These are phyloP conservation scores for Apis mellifera DNA, from an alignment of 1,140 invertebrate species.

Conservation along the genomic window Amel_HAv3.1 CM009934.2:2865001-2865500, in stretches of 20 bases:
- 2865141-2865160: constrained; percentile 63
- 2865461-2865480: constrained; percentile 54
- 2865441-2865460: not conserved
- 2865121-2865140: constrained; percentile 77
- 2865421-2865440: constrained; percentile 13
- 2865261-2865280: constrained; percentile 34
- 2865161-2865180: constrained; percentile 51
- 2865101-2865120: constrained; percentile 71
- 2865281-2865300: constrained; percentile 55
- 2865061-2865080: constrained; percentile 65
- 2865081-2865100: constrained; percentile 56
- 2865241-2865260: not conserved
- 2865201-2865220: constrained; percentile 40
- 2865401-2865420: constrained; percentile 1
- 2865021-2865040: constrained; percentile 1
- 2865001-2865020: constrained; percentile 19
- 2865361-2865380: constrained; percentile 11
- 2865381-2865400: constrained; percentile 27
- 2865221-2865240: constrained; percentile 35
- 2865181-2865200: constrained; percentile 60
- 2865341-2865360: constrained; percentile 25
- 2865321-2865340: not conserved
- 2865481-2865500: constrained; percentile 14
- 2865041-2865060: constrained; percentile 26
- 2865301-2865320: not conserved